Evolutionary conservation across 2,888 invertebrate genomes (phyloP).

Genomic region (Eristalinus sepulchralis): DNA sequence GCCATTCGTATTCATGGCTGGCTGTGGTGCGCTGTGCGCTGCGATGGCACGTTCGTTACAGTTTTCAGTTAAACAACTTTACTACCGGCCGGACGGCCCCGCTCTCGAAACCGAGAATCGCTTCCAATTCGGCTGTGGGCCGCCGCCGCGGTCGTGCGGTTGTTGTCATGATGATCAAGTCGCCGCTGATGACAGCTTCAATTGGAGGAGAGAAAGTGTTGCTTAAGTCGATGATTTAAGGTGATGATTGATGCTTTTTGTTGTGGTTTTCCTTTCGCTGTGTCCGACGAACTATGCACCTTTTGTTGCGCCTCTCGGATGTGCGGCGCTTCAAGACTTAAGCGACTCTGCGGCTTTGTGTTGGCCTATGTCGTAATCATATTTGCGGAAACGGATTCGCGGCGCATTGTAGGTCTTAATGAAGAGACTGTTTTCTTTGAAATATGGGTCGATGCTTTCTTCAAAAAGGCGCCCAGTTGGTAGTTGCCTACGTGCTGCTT

Average conservation of each 20-base stretch:
- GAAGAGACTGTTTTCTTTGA: constrained; percentile 10
- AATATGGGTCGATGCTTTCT: constrained; percentile 18
- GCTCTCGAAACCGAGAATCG: constrained; percentile 13
- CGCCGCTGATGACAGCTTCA: not conserved
- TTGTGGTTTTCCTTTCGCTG: not conserved
- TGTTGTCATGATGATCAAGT: not conserved
- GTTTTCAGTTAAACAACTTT: constrained; percentile 10
- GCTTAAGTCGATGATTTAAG: constrained; percentile 7
- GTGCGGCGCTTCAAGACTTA: not conserved
- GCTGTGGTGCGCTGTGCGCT: not conserved
- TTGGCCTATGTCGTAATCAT: constrained; percentile 26
- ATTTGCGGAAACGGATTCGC: constrained; percentile 20
- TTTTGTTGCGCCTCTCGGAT: not conserved
- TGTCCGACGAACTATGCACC: not conserved
- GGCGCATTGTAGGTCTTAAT: not conserved
- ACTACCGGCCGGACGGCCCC: not conserved
- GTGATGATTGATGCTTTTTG: constrained; percentile 18
- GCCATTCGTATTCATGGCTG: constrained; percentile 17
- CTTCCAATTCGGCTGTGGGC: not conserved
- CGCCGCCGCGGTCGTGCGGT: not conserved
- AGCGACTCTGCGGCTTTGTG: not conserved
- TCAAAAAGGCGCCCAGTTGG: not conserved
- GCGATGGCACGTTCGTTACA: constrained; percentile 18
- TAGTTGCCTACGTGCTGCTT: not conserved
- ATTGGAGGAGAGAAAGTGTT: constrained; percentile 34